Base-by-base conservation (phyloP, 2,113 vertebrate species). In the Chrysemys picta region DNA sequence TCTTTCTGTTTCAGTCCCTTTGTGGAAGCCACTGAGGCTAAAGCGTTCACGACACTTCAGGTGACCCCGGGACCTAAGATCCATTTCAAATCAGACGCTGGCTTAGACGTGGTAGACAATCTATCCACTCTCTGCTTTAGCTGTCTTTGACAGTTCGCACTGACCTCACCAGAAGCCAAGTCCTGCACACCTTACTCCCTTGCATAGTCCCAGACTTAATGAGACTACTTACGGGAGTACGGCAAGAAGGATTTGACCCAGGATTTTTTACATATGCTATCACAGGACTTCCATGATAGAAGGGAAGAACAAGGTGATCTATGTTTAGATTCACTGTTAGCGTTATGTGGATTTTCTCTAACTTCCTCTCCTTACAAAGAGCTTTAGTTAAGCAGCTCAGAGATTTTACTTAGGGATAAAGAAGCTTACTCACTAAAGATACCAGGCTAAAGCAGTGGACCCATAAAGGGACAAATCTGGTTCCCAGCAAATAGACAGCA, bases 331-430 rank as follows among this genome's bases (percentile, higher is more conserved):
- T 84, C 47, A 35, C 54, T 75, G 16, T 79, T 96, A 91, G 47
- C 11, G 38, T 94, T 84, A 90, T 89, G n/a, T 49, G 47, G 59
- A 81, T 96, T 96, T 96, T 92, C 84, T 96, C 91, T 29, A 90
- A 90, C 84, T 75, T 84, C 29, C 10, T 88, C 13, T 94, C 38
- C 4, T 86, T 69, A 89, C 72, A 87, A 52, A 92, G 80, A 79
- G 27, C 7, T 93, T 95, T 83, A 88, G 42, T 47, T 88, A 82
- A 84, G 62, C 27, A 47, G 80, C 50, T 76, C 50, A 90, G 82
- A 97, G 92, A 8, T 89, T 90, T 94, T 94, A 65, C 57, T 78
- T 56, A 13, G 6, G 27, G 80, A 82, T 57, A 31, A 94, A 95
- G n/a, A 85, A 92, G 85, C 79, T 42, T 52, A 8, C 85, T 91